Conservation (phyloP, 2,888 invertebrate species). For the Heteromyza rotundicornis region DNA sequence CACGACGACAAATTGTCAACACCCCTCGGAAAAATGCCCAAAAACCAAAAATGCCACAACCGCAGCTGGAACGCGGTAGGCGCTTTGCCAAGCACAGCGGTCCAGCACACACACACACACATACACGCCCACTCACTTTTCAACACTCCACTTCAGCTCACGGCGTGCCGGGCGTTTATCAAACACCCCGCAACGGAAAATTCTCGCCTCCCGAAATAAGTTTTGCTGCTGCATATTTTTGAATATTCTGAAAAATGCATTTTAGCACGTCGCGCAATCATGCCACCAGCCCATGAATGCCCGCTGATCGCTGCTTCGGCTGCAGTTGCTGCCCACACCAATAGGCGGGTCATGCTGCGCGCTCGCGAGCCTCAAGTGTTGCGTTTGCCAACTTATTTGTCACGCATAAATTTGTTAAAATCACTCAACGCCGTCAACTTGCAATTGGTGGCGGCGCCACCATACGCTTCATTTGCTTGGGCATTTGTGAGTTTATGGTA, state of each 20-base stretch:
- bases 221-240: neutral
- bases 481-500: neutral
- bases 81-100: neutral
- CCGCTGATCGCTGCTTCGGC: no score
- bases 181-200: neutral
- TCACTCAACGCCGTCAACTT: neutral
- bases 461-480: neutral
- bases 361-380: neutral
- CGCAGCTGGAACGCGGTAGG: neutral
- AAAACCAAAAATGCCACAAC: constrained; percentile 2
- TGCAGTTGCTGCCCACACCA: neutral
- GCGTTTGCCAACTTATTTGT: neutral
- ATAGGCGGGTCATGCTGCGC: neutral
- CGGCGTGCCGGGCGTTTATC: neutral
- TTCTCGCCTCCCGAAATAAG: neutral
- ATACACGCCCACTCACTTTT: neutral
- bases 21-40: neutral
- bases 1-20: constrained; percentile 5
- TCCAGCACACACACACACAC: no score
- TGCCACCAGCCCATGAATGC: no score
- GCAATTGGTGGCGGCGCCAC: neutral
- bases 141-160: neutral
- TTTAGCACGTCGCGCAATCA: constrained; percentile 2
- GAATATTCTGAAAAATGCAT: constrained; percentile 4
- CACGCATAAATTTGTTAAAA: constrained; percentile 1